phyloP scores from a whole-genome alignment of 2,797 vertebrate species.

The Tenualosa ilisha region DNA sequence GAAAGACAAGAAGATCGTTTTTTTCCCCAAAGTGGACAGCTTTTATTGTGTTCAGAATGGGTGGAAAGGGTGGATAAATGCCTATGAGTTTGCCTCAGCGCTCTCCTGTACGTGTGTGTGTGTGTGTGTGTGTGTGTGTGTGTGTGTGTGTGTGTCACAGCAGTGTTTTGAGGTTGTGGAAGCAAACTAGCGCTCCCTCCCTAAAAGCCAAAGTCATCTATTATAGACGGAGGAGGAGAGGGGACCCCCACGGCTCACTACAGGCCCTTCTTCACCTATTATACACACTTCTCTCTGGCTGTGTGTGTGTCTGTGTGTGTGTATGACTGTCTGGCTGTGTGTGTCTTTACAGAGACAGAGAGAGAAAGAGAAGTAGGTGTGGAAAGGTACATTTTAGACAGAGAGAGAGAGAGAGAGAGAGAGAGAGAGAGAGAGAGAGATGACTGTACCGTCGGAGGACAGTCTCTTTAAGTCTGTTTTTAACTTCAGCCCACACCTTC shows the following conservation, averaged over 20 bases:
- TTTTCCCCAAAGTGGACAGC: not conserved
- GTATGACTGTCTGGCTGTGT: conserved; percentile 22
- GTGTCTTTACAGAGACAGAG: not conserved
- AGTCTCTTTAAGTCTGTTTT: no score
- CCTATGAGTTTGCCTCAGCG: not conserved
- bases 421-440: no score
- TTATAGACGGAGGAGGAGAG: conserved; percentile 40
- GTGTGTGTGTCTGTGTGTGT: not conserved
- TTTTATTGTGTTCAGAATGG: not conserved
- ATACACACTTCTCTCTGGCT: not conserved
- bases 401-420: no score
- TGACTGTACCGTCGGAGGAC: no score
- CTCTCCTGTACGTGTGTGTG: not conserved
- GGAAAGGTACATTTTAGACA: not conserved
- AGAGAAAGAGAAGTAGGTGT: not conserved
- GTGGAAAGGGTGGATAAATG: not conserved
- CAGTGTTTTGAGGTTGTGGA: no score
- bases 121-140: conserved; percentile 13
- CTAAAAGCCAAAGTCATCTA: conserved; percentile 47
- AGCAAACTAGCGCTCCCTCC: no score
- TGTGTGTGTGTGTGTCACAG: not conserved
- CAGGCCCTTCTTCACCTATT: not conserved
- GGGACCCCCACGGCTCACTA: conserved; percentile 40
- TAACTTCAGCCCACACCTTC: no score
- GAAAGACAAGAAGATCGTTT: no score